Evolutionary conservation across 2,888 invertebrate genomes (phyloP), one percentile per base, ranked within the genome.

Genomic region (Watsonalla cultraria): DNA sequence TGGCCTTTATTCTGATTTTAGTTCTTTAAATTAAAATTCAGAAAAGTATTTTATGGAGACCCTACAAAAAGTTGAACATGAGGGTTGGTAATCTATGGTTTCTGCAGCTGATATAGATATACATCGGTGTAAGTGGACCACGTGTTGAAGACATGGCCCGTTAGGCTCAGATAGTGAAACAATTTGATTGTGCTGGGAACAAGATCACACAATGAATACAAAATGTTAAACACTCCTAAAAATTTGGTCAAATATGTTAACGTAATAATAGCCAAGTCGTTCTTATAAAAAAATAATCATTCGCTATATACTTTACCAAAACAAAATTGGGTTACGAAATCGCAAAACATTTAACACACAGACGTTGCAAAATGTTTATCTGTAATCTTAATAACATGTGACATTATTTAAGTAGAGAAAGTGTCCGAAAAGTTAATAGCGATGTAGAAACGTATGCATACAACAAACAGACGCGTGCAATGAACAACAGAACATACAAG

Each of bases 331-430:
- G 11, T 42, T 42, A 42, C 42, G 42, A 42, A 9, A 42, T 11
- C 11, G 42, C 42, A 8, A 13, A 48, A 35, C 37, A 49, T 37
- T 49, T n/a, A 9, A 49, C 49, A 37, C 15, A n/a, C 9, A 37
- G 34, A 39, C 8, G 9, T 49, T 49, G 39, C 49, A 49, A 37
- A 49, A n/a, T 49, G 37, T 39, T 47, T 35, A 49, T 49, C 49
- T 37, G 35, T n/a, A 49, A 49, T 49, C 49, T 49, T 49, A 54
- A 49, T 56, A 57, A 59, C 55, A 51, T 46, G 51, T 51, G 56
- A 52, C 57, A 58, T 60, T 61, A 62, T 51, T 58, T 61, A 58
- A 54, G 45, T 59, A 65, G 68, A 63, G 68, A 68, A 68, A 68
- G 66, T 51, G 55, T 53, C 47, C 45, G 50, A 53, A 53, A 56